Evolutionary conservation across 2,113 vertebrate species (phyloP).

Genomic region (Anser cygnoides): DNA sequence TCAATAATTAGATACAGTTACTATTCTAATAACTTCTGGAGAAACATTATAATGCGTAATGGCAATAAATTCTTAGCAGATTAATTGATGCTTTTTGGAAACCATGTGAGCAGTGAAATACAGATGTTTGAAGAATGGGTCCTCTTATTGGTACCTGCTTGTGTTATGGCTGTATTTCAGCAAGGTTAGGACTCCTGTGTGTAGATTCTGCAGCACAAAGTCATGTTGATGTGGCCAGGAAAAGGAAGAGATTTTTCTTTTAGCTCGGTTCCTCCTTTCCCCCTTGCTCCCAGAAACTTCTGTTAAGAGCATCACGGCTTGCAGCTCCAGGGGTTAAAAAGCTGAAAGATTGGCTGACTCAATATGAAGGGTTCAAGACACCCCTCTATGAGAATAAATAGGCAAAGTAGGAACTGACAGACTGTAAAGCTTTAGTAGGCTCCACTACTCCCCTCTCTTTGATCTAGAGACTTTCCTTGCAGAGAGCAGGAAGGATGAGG

Average conservation of each 20-base stretch:
- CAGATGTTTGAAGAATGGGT: background rate
- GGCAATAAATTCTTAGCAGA: constrained; percentile 23
- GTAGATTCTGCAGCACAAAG: background rate
- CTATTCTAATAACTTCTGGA: constrained; percentile 8
- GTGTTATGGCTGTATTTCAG: background rate
- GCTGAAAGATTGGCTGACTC: background rate
- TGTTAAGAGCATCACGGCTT: background rate
- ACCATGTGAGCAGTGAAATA: background rate
- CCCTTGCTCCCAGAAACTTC: background rate
- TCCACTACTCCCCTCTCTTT: background rate
- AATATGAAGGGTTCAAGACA: background rate
- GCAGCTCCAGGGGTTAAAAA: background rate
- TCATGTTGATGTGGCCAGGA: background rate
- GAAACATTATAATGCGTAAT: background rate
- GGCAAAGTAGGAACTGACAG: background rate
- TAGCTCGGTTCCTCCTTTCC: background rate
- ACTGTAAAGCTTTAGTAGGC: background rate
- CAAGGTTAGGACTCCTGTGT: background rate
- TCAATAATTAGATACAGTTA: background rate
- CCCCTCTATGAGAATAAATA: background rate
- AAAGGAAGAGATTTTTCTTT: background rate
- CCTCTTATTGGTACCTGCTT: background rate
- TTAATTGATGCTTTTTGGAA: background rate
- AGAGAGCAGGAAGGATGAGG: background rate
- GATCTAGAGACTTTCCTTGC: background rate